phyloP scores from a whole-genome alignment of 2,888 invertebrate genomes.

The Mesorhabditis belari region DNA sequence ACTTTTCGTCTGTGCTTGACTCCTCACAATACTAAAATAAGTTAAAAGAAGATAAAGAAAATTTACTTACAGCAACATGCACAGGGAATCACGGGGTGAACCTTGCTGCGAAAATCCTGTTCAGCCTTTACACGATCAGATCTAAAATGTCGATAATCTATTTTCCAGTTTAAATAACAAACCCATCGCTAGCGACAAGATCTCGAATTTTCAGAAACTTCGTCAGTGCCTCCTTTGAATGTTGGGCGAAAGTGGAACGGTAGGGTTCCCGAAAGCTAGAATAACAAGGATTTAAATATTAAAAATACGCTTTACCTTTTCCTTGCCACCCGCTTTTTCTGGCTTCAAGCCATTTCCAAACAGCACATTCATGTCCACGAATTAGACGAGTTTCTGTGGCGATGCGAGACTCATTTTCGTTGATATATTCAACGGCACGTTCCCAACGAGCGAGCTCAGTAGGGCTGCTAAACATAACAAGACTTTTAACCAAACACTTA shows the following conservation, averaged over 20 bases:
- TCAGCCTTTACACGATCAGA: not conserved
- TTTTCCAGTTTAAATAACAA: too few relatives aligned
- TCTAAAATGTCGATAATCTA: too few relatives aligned
- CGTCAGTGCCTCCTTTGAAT: not conserved
- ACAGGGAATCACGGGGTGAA: not conserved
- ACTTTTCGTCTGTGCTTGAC: not conserved
- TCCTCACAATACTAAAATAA: not conserved
- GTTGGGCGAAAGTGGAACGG: not conserved
- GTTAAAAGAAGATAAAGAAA: not conserved
- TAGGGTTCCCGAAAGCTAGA: not conserved
- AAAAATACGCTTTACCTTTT: not conserved
- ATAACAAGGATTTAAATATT: too few relatives aligned
- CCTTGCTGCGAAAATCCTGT: not conserved
- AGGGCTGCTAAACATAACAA: conserved; percentile 36
- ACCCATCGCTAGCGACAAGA: not conserved
- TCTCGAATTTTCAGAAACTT: not conserved
- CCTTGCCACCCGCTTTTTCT: not conserved
- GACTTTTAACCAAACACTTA: not conserved
- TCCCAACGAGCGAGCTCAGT: conserved; percentile 67
- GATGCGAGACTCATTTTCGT: conserved; percentile 64
- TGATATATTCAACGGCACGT: conserved; percentile 69
- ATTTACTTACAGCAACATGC: too few relatives aligned
- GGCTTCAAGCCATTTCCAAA: conserved; percentile 65
- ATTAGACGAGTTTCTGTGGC: conserved; percentile 67
- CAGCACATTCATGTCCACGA: conserved; percentile 81